Evolutionary conservation across 2,888 invertebrate species (phyloP).

Genomic region (Neria commutata): DNA sequence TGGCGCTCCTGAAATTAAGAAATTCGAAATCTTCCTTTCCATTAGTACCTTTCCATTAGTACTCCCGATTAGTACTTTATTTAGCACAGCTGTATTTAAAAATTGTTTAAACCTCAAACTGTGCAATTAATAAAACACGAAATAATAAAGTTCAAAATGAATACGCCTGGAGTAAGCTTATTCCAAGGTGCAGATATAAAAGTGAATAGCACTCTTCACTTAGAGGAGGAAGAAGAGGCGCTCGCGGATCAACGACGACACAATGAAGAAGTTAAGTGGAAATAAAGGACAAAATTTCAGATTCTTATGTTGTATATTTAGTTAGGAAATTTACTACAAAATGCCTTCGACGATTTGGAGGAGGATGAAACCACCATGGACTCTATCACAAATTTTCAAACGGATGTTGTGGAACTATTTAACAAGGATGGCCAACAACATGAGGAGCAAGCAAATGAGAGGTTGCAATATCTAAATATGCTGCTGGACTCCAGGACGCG

Average conservation of each 20-base stretch:
- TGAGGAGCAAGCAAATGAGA: conserved; percentile 11
- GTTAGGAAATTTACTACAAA: conserved; percentile 70
- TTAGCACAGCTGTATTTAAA: not conserved
- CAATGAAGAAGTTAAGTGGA: conserved; percentile 67
- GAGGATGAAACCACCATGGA: conserved; percentile 72
- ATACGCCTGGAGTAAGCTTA: conserved; percentile 72
- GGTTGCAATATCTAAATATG: conserved; percentile 50
- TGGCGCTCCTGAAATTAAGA: too few species aligned
- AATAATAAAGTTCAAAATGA: conserved; percentile 58
- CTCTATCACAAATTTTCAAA: conserved; percentile 62
- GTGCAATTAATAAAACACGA: not conserved
- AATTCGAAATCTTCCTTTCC: too few species aligned
- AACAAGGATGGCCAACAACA: conserved; percentile 11
- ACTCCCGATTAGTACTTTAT: too few species aligned
- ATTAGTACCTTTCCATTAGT: too few species aligned
- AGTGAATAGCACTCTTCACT: conserved; percentile 69
- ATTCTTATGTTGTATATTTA: conserved; percentile 44
- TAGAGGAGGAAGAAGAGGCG: conserved; percentile 73
- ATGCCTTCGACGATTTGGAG: conserved; percentile 74
- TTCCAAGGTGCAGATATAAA: conserved; percentile 73
- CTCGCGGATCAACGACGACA: conserved; percentile 72
- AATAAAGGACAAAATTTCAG: conserved; percentile 7
- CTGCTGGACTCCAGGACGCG: conserved; percentile 62
- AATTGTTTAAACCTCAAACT: too few species aligned
- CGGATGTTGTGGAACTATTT: conserved; percentile 34